These are phyloP conservation scores for Orthonevra nobilis DNA, from an alignment of 2,888 invertebrate genomes.

Conservation along the genomic window DNA sequence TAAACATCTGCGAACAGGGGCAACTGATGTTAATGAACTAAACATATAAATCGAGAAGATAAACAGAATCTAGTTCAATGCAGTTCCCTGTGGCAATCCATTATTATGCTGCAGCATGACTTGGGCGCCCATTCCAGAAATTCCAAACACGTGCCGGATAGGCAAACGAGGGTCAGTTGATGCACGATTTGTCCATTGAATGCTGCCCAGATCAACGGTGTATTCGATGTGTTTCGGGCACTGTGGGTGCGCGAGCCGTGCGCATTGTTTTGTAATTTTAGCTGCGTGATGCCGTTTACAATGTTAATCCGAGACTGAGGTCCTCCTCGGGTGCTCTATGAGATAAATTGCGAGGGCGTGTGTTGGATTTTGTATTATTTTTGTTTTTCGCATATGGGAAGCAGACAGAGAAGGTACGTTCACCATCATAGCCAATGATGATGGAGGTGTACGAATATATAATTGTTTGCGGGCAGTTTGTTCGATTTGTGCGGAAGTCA, in stretches of 20 bases:
- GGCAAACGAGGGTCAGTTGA: slow-evolving; percentile 56
- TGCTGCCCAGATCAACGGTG: slow-evolving; percentile 22
- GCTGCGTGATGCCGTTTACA: slow-evolving; percentile 62
- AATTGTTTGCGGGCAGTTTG: slow-evolving; percentile 36
- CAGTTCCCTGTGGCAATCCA: slow-evolving; percentile 62
- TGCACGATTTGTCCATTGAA: slow-evolving; percentile 55
- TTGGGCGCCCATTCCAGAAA: slow-evolving; percentile 25
- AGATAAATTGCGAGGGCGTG: slow-evolving; percentile 64
- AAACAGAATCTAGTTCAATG: slow-evolving; percentile 56
- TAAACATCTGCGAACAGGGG: slow-evolving; percentile 6
- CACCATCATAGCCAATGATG: slow-evolving; percentile 1
- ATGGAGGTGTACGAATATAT: slow-evolving; percentile 17
- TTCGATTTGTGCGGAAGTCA: slow-evolving; percentile 40
- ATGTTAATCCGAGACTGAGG: slow-evolving; percentile 59
- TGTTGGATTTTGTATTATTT: slow-evolving; percentile 1
- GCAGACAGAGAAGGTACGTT: neutral
- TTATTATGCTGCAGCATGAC: slow-evolving; percentile 3
- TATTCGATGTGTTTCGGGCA: slow-evolving; percentile 19
- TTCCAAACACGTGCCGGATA: slow-evolving; percentile 57
- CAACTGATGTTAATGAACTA: slow-evolving; percentile 58
- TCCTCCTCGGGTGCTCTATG: slow-evolving; percentile 51
- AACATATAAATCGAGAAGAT: slow-evolving; percentile 48
- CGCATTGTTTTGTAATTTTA: slow-evolving; percentile 60
- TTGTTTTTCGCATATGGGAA: slow-evolving; percentile 26
- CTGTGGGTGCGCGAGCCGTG: slow-evolving; percentile 47